phyloP scores from a whole-genome alignment of 2,797 vertebrate species.

The Apogon hyalosoma region DNA sequence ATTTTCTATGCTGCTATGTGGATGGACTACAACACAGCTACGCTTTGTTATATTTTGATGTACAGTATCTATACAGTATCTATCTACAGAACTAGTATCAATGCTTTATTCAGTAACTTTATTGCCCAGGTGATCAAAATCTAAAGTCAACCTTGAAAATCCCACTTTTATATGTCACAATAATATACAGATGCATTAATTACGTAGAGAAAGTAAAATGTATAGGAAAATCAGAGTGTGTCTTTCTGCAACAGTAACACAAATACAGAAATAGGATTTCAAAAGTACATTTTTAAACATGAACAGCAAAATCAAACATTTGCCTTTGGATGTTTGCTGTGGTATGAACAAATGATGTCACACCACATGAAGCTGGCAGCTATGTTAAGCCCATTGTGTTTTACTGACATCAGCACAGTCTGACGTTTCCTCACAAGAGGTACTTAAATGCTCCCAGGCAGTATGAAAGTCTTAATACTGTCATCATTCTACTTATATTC shows the following conservation, averaged over 20 bases:
- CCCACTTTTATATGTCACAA: conserved; percentile 7
- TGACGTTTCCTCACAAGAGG: conserved; percentile 7
- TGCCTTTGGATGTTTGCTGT: conserved; percentile 24
- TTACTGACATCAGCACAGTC: conserved; percentile 27
- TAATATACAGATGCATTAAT: conserved; percentile 4
- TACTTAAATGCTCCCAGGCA: conserved; percentile 26
- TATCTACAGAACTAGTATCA: neutral
- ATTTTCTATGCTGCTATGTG: too few relatives aligned
- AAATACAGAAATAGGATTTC: conserved; percentile 22
- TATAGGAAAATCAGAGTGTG: conserved; percentile 2
- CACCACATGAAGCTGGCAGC: conserved; percentile 17
- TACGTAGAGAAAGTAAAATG: neutral
- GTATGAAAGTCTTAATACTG: conserved; percentile 11
- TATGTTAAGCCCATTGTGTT: conserved; percentile 32
- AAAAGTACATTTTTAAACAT: conserved; percentile 4
- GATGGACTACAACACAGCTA: too few relatives aligned
- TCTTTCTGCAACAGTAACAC: neutral
- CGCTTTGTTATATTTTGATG: too few relatives aligned
- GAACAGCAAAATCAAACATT: conserved; percentile 14
- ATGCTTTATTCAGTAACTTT: conserved; percentile 10
- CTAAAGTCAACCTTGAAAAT: conserved; percentile 24
- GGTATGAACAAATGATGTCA: conserved; percentile 27
- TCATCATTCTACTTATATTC: neutral
- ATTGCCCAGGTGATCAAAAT: conserved; percentile 8
- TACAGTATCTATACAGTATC: too few relatives aligned